Conservation (phyloP, 1,140 invertebrate genomes). For the Drosophila auraria region DNA sequence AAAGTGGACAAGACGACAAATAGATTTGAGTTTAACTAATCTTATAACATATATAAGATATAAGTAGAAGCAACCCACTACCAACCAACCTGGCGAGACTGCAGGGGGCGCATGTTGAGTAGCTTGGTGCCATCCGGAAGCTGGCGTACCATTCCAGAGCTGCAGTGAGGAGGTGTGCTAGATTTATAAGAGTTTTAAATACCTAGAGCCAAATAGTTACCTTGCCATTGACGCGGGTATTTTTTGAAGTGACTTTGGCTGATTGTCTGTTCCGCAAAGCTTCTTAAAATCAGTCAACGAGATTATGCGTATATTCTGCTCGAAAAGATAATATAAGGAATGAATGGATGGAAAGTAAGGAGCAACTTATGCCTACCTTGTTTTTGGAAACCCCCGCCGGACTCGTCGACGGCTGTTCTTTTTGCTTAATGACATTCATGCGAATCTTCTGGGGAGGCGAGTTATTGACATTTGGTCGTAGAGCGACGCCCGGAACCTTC, state of each 20-base stretch:
- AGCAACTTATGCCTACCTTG: constrained; percentile 39
- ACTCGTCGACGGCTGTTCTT: constrained; percentile 33
- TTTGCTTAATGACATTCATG: constrained; percentile 74
- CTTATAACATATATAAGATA: not conserved
- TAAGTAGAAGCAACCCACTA: not conserved
- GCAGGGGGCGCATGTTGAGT: constrained; percentile 70
- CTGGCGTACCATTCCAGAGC: constrained; percentile 72
- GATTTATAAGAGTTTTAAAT: not conserved
- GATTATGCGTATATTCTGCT: constrained; percentile 80
- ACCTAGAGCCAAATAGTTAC: constrained; percentile 14
- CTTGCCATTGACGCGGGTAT: constrained; percentile 72
- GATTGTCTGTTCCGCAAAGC: constrained; percentile 65
- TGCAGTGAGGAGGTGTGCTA: not conserved
- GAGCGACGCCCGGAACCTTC: constrained; percentile 19
- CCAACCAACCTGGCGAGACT: constrained; percentile 62
- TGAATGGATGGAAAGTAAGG: too few relatives aligned
- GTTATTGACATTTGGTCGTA: constrained; percentile 37
- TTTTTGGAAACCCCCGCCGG: constrained; percentile 63
- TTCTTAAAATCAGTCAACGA: constrained; percentile 83
- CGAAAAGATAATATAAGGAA: not conserved
- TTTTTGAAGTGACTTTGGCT: constrained; percentile 71
- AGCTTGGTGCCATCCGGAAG: constrained; percentile 70
- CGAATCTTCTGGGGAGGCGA: constrained; percentile 68
- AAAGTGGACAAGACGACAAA: not conserved
- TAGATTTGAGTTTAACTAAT: not conserved